Base-by-base conservation (phyloP, 2,797 vertebrate species). In the Coregonus ussuriensis region DNA sequence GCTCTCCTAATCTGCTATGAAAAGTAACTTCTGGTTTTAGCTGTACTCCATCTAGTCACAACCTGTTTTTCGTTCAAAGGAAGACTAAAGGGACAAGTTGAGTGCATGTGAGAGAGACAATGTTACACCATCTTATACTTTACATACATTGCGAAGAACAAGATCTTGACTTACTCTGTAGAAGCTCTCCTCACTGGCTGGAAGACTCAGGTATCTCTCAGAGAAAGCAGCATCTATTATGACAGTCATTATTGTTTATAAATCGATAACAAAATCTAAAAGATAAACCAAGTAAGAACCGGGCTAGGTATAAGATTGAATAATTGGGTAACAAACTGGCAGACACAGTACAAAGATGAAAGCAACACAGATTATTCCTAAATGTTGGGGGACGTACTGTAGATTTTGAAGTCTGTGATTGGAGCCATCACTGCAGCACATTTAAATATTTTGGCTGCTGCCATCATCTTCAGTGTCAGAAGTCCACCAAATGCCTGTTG, bases 401-500 rank as follows among this genome's bases (percentile, higher is more conserved):
- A 89, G 53, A 92, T 83, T 41, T 82, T 88, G 78, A 92, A 91
- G 77, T 88, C 88, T 25, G 89, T 91, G 66, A 92, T 86, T 41
- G 91, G 91, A 59, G 91, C 87, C 74, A 89, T 81, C 11, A 86
- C 84, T 41, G 85, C 87, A 1, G 86, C 86, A 69, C 91, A 92
- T 77, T 78, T 84, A 77, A 92, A 91, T 74, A 87, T 78, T n/a
- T 90, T 86, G 37, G 83, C 77, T 9, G 81, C 67, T 4, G 85
- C 81, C 62, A 92, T 74, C 77, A 92, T 87, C 75, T 91, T 92
- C 52, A 91, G 84, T 56, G 87, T 75, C 71, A 92, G 80, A 83
- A 90, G 91, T 14, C 91, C 91, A 18, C 91, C 91, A 65, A 91
- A 92, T 62, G 83, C 90, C 91, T 92, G 74, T 73, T n/a, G 80